These are phyloP conservation scores for Pteronura brasiliensis DNA, from an alignment of 2,113 vertebrate species.

Conservation along the genomic window DNA sequence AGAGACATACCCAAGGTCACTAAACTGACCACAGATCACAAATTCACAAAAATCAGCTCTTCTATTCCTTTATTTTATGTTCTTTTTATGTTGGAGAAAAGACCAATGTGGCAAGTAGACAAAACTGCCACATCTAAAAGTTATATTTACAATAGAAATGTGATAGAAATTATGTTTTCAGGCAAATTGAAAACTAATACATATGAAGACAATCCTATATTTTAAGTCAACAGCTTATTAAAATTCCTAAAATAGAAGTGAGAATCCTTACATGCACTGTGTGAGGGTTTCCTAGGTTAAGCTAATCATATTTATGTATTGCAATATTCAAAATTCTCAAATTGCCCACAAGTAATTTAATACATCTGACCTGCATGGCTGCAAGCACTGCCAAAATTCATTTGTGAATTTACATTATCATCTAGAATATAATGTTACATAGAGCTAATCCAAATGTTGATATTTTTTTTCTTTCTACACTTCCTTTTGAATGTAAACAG, in stretches of 20 bases:
- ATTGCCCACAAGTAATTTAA: constrained; percentile 75
- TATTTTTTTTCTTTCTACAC: background rate
- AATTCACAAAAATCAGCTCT: background rate
- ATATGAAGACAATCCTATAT: background rate
- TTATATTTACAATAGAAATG: background rate
- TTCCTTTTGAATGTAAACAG: constrained; percentile 16
- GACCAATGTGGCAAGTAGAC: background rate
- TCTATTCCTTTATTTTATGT: background rate
- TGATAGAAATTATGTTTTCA: background rate
- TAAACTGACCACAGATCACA: background rate
- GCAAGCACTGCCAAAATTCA: constrained; percentile 1
- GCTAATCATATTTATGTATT: constrained; percentile 72
- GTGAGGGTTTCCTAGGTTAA: constrained; percentile 65
- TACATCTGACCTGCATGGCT: constrained; percentile 46
- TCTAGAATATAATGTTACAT: background rate
- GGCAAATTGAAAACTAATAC: background rate
- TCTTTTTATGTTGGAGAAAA: background rate
- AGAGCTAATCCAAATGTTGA: constrained; percentile 18
- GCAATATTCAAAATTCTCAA: constrained; percentile 63
- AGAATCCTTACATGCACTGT: background rate
- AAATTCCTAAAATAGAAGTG: background rate
- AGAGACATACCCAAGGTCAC: background rate
- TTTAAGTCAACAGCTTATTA: background rate
- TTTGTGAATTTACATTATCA: constrained; percentile 43
- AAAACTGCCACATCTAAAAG: background rate